Base-by-base conservation (phyloP, 2,113 vertebrate genomes). In the Pseudolaguvia tuberculata region DNA sequence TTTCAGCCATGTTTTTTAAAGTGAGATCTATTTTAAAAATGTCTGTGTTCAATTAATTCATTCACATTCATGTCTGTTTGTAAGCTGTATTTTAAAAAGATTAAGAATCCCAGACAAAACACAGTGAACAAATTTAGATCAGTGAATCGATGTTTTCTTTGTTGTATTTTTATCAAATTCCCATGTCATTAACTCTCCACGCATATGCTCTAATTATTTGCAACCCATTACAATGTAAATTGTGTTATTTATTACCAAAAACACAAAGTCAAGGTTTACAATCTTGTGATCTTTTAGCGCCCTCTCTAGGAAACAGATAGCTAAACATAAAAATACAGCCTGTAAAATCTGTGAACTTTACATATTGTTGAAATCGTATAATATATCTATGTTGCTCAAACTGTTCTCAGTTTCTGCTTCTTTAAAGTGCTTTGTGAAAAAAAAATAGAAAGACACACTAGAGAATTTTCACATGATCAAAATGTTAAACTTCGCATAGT, bases 141-240 rank as follows among this genome's bases (percentile, higher is more conserved):
- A 12, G 29, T 20, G 15, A 15, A 56, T 55, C 21, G 23, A 17
- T 39, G 31, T 48, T 62, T 9, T 45, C 31, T 61, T 18, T 55
- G 1, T 53, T 18, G 20, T 11, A 27, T 13, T 70, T 70, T 23
- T 63, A 45, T 17, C 15, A 15, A 39, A 57, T 14, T 52, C 27
- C 51, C 58, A 66, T 45, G 21, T 75, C 61, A 55, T 52, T 69
- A 55, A 17, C 61, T 66, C 35, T 45, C 31, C 21, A 66, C 47
- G n/a, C 59, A 66, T 66, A 42, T 59, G 56, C 57, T 72, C 56
- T 10, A 42, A 58, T 59, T 72, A 42, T 68, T 51, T 68, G 51
- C 25, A 68, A n/a, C 51, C 47, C 11, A 68, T 72, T 59, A 48
- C 18, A 72, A 14, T 11, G 50, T 59, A 48, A 72, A 72, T 47